Percentiles rank a stretch among this genome's conserved stretches.
Evolutionary conservation across 2,113 vertebrate genomes (phyloP).

Genomic region (Dolichallabes microphthalmus): DNA sequence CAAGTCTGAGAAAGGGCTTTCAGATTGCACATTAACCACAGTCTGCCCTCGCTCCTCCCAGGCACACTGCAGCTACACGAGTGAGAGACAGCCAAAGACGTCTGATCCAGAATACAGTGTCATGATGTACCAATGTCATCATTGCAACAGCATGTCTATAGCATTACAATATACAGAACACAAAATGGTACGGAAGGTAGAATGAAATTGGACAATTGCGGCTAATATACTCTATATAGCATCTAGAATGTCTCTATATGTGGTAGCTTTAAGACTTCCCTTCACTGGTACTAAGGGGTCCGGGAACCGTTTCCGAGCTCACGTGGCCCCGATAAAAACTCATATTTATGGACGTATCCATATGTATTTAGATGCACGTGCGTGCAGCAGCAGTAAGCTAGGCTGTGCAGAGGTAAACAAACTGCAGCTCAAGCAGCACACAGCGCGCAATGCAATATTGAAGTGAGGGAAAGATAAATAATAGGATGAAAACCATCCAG

Average conservation of each 20-base stretch:
- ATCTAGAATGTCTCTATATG: neutral
- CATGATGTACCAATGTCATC: neutral
- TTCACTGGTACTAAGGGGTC: neutral
- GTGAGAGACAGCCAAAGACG: conserved; percentile 46
- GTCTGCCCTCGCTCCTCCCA: conserved; percentile 54
- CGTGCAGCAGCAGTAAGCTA: too few species aligned
- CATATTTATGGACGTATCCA: too few species aligned
- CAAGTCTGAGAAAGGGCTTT: conserved; percentile 58
- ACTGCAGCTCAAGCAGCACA: too few species aligned
- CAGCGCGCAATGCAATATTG: too few species aligned
- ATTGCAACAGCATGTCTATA: neutral
- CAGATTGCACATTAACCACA: conserved; percentile 59
- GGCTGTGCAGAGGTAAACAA: too few species aligned
- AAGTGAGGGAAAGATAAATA: too few species aligned
- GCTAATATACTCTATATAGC: neutral
- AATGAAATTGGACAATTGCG: neutral
- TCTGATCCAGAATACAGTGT: neutral
- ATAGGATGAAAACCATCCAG: too few species aligned
- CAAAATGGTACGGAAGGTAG: neutral
- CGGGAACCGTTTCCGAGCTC: too few species aligned
- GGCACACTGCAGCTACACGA: conserved; percentile 57
- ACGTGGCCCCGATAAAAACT: too few species aligned
- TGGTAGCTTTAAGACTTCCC: neutral
- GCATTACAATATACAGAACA: neutral
- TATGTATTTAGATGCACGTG: too few species aligned